Base-by-base conservation (phyloP, 1,140 invertebrate species). In the Vanessa atalanta region DNA sequence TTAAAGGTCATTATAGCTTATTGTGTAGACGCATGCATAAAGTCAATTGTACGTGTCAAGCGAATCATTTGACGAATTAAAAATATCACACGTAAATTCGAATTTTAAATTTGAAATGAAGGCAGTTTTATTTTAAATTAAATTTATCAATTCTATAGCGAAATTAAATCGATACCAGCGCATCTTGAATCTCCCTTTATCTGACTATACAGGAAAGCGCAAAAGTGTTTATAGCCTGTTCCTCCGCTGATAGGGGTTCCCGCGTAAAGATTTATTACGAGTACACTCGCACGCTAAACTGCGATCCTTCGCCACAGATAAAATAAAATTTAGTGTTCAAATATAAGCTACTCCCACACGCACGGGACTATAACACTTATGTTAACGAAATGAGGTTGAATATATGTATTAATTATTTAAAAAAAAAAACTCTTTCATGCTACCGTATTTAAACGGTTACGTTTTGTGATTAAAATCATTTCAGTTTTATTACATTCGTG, bases 161-260 rank as follows among this genome's bases (percentile, higher is more conserved):
- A 20, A 50, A 51, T 26, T 31, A 66, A 47, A 73, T 73, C 57
- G 66, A 77, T 73, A 43, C 66, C 14, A 51, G 47, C 47, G 43
- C 47, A 60, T 75, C 64, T 65, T 69, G 47, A 61, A 67, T 47
- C 61, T 63, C 15, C 47, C 37, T 65, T 70, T 65, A 72, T 72
- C 37, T 66, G 51, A 16, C 51, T 63, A 76, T 77, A 80, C 82
- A 83, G 84, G 81, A 84, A 86, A 71, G 71, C 65, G 77, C 72
- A 79, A 82, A 86, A 86, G 81, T 86, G 84, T 84, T 86, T 84
- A 61, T 61, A 37, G 57, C 31, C 84, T 76, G 75, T 78, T 70
- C 76, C 77, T 79, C 64, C 65, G 80, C 74, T 79, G 83, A 85
- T 87, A 87, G 79, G 76, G 74, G 72, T 79, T 79, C 47, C 74